Base-by-base conservation (phyloP, 2,797 vertebrate species). In the Australoheros facetus region DNA sequence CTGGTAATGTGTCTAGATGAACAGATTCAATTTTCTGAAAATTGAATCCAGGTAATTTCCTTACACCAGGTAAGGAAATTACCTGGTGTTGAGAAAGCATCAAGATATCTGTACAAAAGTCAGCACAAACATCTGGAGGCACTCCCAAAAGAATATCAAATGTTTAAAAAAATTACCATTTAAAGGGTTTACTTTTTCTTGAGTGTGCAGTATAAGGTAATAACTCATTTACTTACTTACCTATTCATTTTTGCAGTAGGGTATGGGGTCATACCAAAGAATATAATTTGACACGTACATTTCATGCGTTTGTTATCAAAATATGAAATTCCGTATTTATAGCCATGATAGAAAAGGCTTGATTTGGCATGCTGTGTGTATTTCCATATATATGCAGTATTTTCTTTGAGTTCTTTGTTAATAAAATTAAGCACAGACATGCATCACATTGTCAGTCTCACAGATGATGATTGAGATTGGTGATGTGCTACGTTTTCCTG, bases 391-490 rank as follows among this genome's bases (percentile, higher is more conserved):
- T 14, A 26, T 0, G 16, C 2, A 48, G 14, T 19, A 0, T 48
- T 66, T 48, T 48, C 23, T 48, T 66, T 28, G 9, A 66, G 6
- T 66, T 28, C 14, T 45, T 64, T 17, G 60, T 64, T 39, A 28
- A 48, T 48, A 48, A 10, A 66, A 28, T 28, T 19, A 66, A 66
- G 39, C 39, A 48, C 7, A 66, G 23, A 48, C 5, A 19, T 32
- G 32, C 30, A 32, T 30, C 30, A 32, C 30, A 34, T 9, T 9
- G 8, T 8, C 34, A 9, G 2, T 37, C 34, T 69, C 30, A 45
- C 1, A 51, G 42, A 0, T 30, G 42, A 4, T 2, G 21, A 42
- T 12, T 23, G 8, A 5, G 2, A 42, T 10, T 26, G 3, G 9
- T 11, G 28, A 48, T 28, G 42, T 66, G 23, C 42, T 48, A 9